phyloP scores from a whole-genome alignment of 2,113 vertebrate genomes.

The Gambusia holbrooki region DNA sequence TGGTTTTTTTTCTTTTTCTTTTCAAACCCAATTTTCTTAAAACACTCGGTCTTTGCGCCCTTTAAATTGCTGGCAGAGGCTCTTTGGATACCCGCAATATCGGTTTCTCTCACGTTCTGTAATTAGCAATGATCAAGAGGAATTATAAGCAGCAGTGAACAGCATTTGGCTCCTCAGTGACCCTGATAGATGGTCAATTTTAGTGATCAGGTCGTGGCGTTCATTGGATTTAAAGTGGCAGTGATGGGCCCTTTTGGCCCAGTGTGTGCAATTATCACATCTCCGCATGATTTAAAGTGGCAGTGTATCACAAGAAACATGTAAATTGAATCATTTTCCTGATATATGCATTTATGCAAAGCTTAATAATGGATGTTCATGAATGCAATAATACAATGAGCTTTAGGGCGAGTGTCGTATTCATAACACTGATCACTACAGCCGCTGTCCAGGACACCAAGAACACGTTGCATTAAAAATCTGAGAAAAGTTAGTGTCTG shows the following conservation, averaged over 20 bases:
- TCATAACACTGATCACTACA: constrained; percentile 29
- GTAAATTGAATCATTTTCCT: constrained; percentile 79
- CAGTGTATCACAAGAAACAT: constrained; percentile 73
- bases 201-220: constrained; percentile 80
- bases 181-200: constrained; percentile 85
- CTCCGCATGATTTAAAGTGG: constrained; percentile 81
- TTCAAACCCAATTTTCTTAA: constrained; percentile 36
- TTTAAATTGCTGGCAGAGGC: constrained; percentile 48
- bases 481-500: constrained; percentile 8
- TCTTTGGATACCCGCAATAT: constrained; percentile 60
- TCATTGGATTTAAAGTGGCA: constrained; percentile 82
- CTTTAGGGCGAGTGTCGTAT: constrained; percentile 56
- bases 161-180: constrained; percentile 77
- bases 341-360: constrained; percentile 82
- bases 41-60: constrained; percentile 28
- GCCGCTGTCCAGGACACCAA: not conserved
- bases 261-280: constrained; percentile 80
- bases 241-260: constrained; percentile 78
- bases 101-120: constrained; percentile 75
- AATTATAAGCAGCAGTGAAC: constrained; percentile 80
- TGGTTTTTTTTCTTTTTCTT: constrained; percentile 10
- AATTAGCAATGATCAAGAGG: constrained; percentile 83
- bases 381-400: constrained; percentile 64
- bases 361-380: constrained; percentile 68
- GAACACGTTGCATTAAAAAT: constrained; percentile 23